Evolutionary conservation across 1,140 invertebrate genomes (phyloP).

Genomic region (Diprion similis): DNA sequence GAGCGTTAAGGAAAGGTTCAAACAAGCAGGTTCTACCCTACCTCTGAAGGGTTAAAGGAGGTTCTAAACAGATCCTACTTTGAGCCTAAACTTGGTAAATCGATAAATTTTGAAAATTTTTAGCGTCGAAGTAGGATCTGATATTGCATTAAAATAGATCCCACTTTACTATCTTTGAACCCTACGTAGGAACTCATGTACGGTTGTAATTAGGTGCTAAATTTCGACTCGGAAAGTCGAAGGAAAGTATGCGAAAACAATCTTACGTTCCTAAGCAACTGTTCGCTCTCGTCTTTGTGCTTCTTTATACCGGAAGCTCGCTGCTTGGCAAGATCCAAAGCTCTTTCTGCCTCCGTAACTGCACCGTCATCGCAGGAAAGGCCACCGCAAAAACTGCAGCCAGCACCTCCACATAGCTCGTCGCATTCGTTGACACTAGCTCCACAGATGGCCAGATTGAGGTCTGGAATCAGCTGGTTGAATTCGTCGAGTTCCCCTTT

Average conservation of each 20-base stretch:
- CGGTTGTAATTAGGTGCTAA: too few species aligned
- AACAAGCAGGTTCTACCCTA: too few species aligned
- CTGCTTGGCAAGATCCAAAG: constrained; percentile 79
- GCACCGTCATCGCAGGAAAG: constrained; percentile 85
- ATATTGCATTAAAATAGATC: too few species aligned
- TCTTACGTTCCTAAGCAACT: constrained; percentile 64
- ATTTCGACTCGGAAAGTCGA: too few species aligned
- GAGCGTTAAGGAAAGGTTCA: too few species aligned
- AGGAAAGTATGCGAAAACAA: not conserved
- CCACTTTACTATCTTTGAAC: too few species aligned
- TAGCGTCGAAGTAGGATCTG: too few species aligned
- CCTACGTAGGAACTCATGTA: too few species aligned
- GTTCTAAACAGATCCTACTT: too few species aligned
- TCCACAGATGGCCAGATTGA: constrained; percentile 88
- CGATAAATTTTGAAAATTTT: too few species aligned
- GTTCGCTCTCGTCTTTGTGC: constrained; percentile 76
- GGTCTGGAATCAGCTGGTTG: constrained; percentile 74
- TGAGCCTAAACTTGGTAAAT: too few species aligned
- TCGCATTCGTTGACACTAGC: constrained; percentile 82
- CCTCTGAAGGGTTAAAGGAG: too few species aligned
- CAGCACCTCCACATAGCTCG: constrained; percentile 85
- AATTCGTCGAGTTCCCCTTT: constrained; percentile 69
- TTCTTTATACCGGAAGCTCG: constrained; percentile 76
- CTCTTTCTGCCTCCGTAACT: constrained; percentile 79
- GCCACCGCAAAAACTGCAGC: constrained; percentile 85